Conservation (phyloP, 1,140 invertebrate genomes). For the Asobara japonica region DNA sequence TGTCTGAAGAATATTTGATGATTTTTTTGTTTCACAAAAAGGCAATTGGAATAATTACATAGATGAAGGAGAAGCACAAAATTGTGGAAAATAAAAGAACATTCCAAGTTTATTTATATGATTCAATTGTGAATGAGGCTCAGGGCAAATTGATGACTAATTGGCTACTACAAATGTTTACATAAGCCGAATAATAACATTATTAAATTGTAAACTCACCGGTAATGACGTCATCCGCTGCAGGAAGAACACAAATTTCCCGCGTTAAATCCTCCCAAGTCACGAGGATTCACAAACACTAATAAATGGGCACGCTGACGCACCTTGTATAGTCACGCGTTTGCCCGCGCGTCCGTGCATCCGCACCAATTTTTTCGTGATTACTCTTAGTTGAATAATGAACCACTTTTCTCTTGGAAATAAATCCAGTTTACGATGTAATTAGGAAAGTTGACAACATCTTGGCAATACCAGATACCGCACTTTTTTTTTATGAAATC, state of each 20-base stretch:
- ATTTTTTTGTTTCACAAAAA: too few species aligned
- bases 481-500: not conserved
- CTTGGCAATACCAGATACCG: not conserved
- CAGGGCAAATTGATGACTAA: too few species aligned
- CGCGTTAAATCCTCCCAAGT: slow-evolving; percentile 27
- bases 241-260: slow-evolving; percentile 54
- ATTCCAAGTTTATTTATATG: not conserved
- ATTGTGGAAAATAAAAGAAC: not conserved
- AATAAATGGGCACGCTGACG: slow-evolving; percentile 23
- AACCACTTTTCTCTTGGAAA: not conserved
- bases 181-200: not conserved
- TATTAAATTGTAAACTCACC: slow-evolving; percentile 50
- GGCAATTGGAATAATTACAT: not conserved
- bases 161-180: too few species aligned
- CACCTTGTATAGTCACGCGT: slow-evolving; percentile 29
- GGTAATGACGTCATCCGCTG: slow-evolving; percentile 63
- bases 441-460: not conserved
- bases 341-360: slow-evolving; percentile 33
- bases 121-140: too few species aligned
- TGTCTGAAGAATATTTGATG: not conserved
- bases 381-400: slow-evolving; percentile 8
- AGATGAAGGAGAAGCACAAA: not conserved
- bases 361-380: slow-evolving; percentile 18
- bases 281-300: slow-evolving; percentile 31
- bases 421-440: not conserved